Percentiles rank a stretch among this genome's conserved stretches.
Evolutionary conservation across 2,797 vertebrate species (phyloP).

Genomic region (Cheirogaleus major): DNA sequence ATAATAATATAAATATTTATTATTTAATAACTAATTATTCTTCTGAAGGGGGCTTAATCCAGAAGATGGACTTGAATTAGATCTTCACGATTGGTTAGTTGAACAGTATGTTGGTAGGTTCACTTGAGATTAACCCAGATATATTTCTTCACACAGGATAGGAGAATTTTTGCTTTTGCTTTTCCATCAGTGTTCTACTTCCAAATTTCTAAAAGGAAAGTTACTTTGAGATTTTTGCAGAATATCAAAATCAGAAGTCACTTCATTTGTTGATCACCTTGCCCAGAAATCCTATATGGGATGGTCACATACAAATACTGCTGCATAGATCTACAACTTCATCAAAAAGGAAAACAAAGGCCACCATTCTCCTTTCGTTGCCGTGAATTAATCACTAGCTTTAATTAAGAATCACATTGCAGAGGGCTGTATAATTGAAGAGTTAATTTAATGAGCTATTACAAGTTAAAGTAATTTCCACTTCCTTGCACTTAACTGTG

Average conservation of each 20-base stretch:
- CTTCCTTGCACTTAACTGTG: slow-evolving; percentile 74
- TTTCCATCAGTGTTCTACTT: slow-evolving; percentile 37
- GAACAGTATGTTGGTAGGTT: background rate
- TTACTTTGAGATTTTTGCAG: slow-evolving; percentile 53
- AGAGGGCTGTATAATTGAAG: slow-evolving; percentile 63
- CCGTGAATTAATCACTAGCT: slow-evolving; percentile 54
- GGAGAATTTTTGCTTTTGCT: slow-evolving; percentile 5
- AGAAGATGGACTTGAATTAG: background rate
- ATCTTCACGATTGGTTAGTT: background rate
- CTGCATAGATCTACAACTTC: background rate
- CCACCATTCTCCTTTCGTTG: background rate
- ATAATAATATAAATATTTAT: background rate
- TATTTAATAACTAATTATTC: slow-evolving; percentile 10
- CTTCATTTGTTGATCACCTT: slow-evolving; percentile 46
- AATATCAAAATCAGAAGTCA: slow-evolving; percentile 20
- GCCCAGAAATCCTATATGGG: background rate
- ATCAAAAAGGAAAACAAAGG: slow-evolving; percentile 62
- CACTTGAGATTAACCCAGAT: background rate
- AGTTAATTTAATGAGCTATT: slow-evolving; percentile 77
- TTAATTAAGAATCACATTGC: slow-evolving; percentile 76
- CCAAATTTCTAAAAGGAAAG: slow-evolving; percentile 40
- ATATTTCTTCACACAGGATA: slow-evolving; percentile 14
- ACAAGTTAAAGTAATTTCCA: slow-evolving; percentile 78
- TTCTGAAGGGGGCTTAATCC: background rate
- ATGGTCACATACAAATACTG: background rate